Percentiles rank a stretch among this genome's conserved stretches.
These are phyloP conservation scores for Drosophila truncata DNA, from an alignment of 1,140 invertebrate species.

Conservation along the genomic window DNA sequence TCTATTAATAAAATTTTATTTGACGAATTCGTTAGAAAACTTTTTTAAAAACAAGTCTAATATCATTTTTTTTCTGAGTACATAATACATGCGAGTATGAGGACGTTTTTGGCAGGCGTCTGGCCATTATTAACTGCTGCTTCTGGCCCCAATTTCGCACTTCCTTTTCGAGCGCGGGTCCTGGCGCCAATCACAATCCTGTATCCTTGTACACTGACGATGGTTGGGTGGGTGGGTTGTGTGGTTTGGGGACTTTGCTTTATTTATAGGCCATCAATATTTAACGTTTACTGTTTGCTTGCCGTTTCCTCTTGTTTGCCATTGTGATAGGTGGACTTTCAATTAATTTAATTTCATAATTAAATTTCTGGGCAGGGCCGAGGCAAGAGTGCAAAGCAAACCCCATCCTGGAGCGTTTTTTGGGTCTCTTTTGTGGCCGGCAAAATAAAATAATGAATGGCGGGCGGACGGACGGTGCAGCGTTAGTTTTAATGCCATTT, in stretches of 20 bases:
- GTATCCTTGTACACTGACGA: not conserved
- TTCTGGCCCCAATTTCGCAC: slow-evolving; percentile 28
- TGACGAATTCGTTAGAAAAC: not conserved
- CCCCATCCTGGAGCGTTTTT: not conserved
- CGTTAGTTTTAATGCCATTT: slow-evolving; percentile 46
- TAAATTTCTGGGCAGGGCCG: slow-evolving; percentile 32
- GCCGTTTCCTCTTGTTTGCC: slow-evolving; percentile 29
- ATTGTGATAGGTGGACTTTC: slow-evolving; percentile 49
- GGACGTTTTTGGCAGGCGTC: slow-evolving; percentile 34
- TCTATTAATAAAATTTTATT: not conserved
- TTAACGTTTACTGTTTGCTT: slow-evolving; percentile 64
- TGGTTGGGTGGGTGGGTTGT: not conserved
- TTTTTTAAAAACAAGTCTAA: not conserved
- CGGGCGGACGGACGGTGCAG: not conserved
- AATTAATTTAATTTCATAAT: slow-evolving; percentile 76
- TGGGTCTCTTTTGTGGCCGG: not conserved
- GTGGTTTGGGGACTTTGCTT: slow-evolving; percentile 30
- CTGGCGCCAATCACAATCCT: slow-evolving; percentile 31
- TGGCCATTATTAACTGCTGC: slow-evolving; percentile 67
- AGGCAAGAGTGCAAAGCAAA: slow-evolving; percentile 45
- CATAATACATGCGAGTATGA: slow-evolving; percentile 16
- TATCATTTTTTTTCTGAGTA: not conserved
- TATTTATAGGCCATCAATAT: slow-evolving; percentile 75
- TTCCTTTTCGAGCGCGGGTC: slow-evolving; percentile 41
- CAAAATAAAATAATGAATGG: slow-evolving; percentile 11